These are phyloP conservation scores for Peromyscus attwateri DNA, from an alignment of 2,797 vertebrate genomes.

Conservation along the genomic window DNA sequence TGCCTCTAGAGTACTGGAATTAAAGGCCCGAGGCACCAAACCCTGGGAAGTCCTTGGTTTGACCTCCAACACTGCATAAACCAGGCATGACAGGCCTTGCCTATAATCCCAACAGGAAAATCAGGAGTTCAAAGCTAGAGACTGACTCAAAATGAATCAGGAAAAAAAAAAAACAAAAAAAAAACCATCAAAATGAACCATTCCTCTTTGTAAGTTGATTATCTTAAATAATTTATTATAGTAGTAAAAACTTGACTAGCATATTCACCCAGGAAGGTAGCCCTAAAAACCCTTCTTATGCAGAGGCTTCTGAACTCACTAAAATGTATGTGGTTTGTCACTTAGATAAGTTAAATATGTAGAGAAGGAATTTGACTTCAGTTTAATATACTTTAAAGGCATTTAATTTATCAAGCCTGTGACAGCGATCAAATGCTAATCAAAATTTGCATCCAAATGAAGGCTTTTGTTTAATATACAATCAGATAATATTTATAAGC, in stretches of 20 bases:
- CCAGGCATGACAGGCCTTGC: background rate
- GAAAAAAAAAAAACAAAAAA: background rate
- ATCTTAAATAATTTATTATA: background rate
- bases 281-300: background rate
- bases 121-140: background rate
- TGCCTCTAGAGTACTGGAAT: background rate
- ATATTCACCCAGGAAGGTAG: background rate
- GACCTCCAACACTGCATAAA: background rate
- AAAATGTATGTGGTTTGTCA: background rate
- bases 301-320: background rate
- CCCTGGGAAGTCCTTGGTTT: background rate
- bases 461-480: slow-evolving; percentile 26
- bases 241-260: background rate
- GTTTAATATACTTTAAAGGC: slow-evolving; percentile 24
- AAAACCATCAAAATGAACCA: background rate
- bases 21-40: background rate
- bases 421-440: background rate
- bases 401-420: slow-evolving; percentile 33
- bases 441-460: slow-evolving; percentile 25
- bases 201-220: background rate
- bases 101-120: background rate
- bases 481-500: slow-evolving; percentile 40
- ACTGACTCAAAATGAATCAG: background rate
- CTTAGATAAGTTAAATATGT: background rate
- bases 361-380: background rate